These are phyloP conservation scores for Eucriotettix oculatus DNA, from an alignment of 2,888 invertebrate genomes.

Conservation along the genomic window DNA sequence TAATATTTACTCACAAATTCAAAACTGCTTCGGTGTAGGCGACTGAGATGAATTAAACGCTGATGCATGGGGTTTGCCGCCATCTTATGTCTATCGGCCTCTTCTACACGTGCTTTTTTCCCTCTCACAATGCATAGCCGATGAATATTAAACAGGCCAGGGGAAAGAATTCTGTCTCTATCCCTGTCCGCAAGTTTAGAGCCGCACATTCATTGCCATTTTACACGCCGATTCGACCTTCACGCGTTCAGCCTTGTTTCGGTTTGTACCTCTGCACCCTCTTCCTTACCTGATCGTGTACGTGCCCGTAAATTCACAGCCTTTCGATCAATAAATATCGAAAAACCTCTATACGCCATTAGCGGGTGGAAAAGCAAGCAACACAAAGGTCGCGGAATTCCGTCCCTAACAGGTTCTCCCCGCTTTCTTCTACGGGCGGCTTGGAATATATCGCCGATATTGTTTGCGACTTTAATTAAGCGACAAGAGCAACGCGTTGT, in stretches of 20 bases:
- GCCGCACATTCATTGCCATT: not conserved
- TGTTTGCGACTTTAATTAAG: not conserved
- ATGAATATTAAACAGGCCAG: not conserved
- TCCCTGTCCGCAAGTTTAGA: not conserved
- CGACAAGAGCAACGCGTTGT: not conserved
- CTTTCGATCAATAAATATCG: conserved; percentile 30
- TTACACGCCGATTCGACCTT: too few species aligned
- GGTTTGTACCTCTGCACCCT: too few species aligned
- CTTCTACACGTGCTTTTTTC: not conserved
- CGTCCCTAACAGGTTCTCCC: not conserved
- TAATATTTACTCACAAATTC: conserved; percentile 6
- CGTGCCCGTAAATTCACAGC: conserved; percentile 5
- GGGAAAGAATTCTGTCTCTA: not conserved
- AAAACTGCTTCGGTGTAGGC: conserved; percentile 3
- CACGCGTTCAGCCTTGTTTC: too few species aligned
- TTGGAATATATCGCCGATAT: not conserved
- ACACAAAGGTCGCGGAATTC: not conserved
- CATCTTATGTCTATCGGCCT: not conserved
- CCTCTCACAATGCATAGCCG: not conserved
- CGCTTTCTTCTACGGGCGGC: not conserved
- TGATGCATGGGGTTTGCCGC: not conserved
- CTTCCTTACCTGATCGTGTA: not conserved
- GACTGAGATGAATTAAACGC: conserved; percentile 4
- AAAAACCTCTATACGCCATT: conserved; percentile 19
- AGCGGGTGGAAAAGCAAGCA: not conserved